Percentiles rank a stretch among this genome's conserved stretches.
Evolutionary conservation across 2,113 vertebrate genomes (phyloP).

Genomic region (Alexandromys fortis): DNA sequence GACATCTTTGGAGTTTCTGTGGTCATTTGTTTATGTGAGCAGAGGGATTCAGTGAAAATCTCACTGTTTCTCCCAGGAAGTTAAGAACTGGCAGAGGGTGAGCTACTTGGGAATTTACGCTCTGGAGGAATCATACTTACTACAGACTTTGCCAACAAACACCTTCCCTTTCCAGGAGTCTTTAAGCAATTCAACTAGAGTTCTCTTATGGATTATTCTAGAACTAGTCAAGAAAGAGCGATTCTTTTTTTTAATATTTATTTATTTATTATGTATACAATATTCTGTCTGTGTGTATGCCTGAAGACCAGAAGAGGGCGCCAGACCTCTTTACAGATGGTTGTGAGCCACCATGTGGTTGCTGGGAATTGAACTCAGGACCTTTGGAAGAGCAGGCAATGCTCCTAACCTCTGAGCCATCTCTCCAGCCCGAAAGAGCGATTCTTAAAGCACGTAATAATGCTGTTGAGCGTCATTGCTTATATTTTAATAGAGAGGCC

Average conservation of each 20-base stretch:
- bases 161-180: not conserved
- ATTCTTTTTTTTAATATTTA: too few relatives aligned
- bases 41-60: not conserved
- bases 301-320: too few relatives aligned
- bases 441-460: not conserved
- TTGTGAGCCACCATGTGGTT: too few relatives aligned
- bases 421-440: too few relatives aligned
- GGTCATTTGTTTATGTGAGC: not conserved
- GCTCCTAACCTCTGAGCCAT: too few relatives aligned
- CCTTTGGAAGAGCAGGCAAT: too few relatives aligned
- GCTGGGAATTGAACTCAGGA: too few relatives aligned
- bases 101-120: not conserved
- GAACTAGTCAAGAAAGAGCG: not conserved
- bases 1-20: not conserved
- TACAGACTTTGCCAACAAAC: not conserved
- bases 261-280: too few relatives aligned
- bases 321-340: too few relatives aligned
- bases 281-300: too few relatives aligned
- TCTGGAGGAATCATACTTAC: not conserved
- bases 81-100: not conserved
- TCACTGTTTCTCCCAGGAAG: not conserved
- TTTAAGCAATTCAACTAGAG: not conserved
- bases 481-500: slow-evolving; percentile 14
- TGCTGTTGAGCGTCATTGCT: not conserved
- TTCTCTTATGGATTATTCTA: not conserved